These are phyloP conservation scores for Acrobasis suavella DNA, from an alignment of 2,888 invertebrate genomes.

Conservation along the genomic window DNA sequence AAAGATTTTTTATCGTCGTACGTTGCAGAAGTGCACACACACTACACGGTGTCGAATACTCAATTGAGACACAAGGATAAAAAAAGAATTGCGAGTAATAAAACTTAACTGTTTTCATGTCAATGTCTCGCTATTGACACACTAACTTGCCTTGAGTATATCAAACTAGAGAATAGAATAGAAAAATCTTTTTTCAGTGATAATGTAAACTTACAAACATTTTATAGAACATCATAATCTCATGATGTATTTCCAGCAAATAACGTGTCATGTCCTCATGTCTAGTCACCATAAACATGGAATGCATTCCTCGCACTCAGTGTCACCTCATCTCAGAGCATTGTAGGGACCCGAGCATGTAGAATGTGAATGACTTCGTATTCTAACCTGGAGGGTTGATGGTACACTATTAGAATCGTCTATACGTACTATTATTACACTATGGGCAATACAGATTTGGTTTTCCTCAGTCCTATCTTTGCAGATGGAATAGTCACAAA, in stretches of 20 bases:
- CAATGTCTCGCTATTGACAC: background rate
- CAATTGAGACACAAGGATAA: no score
- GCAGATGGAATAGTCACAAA: no score
- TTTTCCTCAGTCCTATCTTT: background rate
- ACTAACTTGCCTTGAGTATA: background rate
- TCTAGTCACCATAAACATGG: slow-evolving; percentile 48
- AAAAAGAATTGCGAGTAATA: no score
- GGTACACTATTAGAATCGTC: background rate
- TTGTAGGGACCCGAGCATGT: slow-evolving; percentile 65
- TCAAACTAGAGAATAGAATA: no score
- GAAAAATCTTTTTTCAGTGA: no score
- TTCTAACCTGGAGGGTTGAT: slow-evolving; percentile 5
- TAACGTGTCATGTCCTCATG: slow-evolving; percentile 32
- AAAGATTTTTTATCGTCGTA: no score
- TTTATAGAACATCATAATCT: no score
- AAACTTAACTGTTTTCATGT: background rate
- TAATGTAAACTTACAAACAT: no score
- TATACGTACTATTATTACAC: background rate
- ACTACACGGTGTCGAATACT: no score
- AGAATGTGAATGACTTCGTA: slow-evolving; percentile 58
- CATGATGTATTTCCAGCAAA: slow-evolving; percentile 43
- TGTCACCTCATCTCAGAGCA: slow-evolving; percentile 59
- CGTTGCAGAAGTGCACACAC: no score
- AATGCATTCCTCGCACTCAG: slow-evolving; percentile 62
- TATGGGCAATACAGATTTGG: no score